Evolutionary conservation across 1,140 invertebrate species (phyloP).

Genomic region (Pseudomyrmex sp.): DNA sequence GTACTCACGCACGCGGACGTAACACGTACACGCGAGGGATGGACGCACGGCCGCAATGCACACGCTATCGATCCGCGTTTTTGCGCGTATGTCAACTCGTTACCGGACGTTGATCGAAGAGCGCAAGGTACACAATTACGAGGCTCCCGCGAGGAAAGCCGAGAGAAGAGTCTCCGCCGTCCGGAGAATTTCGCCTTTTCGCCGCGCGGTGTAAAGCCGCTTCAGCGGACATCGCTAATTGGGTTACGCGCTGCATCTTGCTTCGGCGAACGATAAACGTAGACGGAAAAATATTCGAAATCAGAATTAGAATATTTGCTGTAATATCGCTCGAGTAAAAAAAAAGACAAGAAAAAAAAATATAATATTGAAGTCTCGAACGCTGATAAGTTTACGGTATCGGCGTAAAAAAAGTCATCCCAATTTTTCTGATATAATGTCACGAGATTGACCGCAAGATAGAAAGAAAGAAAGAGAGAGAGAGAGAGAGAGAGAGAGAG

Average conservation of each 20-base stretch:
- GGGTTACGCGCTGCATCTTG: background rate
- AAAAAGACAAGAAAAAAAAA: background rate
- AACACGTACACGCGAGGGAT: conserved; percentile 35
- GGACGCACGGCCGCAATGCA: conserved; percentile 63
- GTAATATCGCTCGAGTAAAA: background rate
- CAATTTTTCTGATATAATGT: conserved; percentile 31
- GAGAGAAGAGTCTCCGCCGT: conserved; percentile 55
- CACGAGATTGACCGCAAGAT: too few species aligned
- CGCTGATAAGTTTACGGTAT: background rate
- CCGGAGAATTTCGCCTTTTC: conserved; percentile 66
- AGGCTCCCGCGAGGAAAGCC: conserved; percentile 44
- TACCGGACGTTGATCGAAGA: conserved; percentile 75
- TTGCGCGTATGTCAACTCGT: conserved; percentile 77
- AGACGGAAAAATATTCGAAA: background rate
- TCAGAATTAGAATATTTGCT: background rate
- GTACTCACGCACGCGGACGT: conserved; percentile 4
- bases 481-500: background rate
- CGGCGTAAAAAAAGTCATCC: background rate
- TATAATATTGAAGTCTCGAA: background rate
- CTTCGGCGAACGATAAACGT: background rate
- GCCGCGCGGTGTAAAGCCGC: conserved; percentile 49
- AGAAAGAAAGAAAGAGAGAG: too few species aligned
- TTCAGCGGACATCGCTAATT: background rate
- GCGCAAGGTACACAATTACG: conserved; percentile 73
- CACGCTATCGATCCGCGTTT: conserved; percentile 74